Conservation (phyloP, 2,113 vertebrate species). For the Lophochroa leadbeateri region DNA sequence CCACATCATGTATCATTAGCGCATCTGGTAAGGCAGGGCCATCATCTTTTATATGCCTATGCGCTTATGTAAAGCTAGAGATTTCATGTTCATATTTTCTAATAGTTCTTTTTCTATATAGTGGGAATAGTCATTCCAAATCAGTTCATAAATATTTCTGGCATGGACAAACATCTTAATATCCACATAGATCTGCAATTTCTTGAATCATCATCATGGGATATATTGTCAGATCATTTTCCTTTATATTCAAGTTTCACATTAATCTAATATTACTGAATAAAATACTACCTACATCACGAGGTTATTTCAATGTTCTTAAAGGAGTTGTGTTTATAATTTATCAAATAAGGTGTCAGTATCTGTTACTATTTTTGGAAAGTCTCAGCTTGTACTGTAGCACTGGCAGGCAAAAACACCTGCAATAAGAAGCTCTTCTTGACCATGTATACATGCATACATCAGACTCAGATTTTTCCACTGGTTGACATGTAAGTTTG, state of each 20-base stretch:
- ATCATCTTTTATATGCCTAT: not conserved
- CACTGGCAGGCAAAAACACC: not conserved
- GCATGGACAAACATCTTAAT: not conserved
- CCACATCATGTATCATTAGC: not conserved
- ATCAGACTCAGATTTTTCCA: not conserved
- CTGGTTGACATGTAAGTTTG: not conserved
- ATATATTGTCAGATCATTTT: not conserved
- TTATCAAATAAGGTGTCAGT: not conserved
- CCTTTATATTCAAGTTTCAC: not conserved
- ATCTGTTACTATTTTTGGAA: not conserved
- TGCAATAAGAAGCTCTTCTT: not conserved
- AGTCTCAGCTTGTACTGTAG: not conserved
- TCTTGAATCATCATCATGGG: not conserved
- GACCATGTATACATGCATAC: no score
- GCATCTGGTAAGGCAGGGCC: not conserved
- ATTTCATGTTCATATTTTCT: not conserved
- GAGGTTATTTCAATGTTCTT: not conserved
- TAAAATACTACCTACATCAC: not conserved
- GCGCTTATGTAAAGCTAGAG: not conserved
- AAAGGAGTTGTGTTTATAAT: not conserved
- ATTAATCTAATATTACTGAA: not conserved
- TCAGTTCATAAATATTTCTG: not conserved
- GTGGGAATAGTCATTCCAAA: not conserved
- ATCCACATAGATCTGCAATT: not conserved
- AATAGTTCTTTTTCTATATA: not conserved